Conservation (phyloP, 2,113 vertebrate genomes). For the Ailurus styani region DNA sequence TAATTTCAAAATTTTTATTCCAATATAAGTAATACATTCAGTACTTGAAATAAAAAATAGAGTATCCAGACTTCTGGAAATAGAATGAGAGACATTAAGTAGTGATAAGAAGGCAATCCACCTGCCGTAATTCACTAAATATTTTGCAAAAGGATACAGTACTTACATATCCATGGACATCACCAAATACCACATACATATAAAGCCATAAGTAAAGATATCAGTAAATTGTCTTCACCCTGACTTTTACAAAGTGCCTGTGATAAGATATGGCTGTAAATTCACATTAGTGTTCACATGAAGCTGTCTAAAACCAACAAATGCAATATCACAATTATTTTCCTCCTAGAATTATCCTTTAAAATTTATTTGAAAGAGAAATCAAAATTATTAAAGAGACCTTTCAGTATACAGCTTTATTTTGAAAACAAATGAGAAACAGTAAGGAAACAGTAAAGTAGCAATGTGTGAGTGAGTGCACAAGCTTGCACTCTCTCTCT, state of each 20-base stretch:
- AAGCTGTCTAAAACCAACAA: constrained; percentile 34
- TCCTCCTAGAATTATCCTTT: not conserved
- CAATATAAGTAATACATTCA: constrained; percentile 25
- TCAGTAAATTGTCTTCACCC: constrained; percentile 29
- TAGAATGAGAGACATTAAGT: not conserved
- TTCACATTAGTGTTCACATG: constrained; percentile 33
- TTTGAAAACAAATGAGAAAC: constrained; percentile 64
- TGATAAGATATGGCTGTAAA: constrained; percentile 57
- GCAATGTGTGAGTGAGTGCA: not conserved
- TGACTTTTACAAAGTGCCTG: constrained; percentile 57
- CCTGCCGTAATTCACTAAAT: constrained; percentile 12
- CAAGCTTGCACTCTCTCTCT: not conserved
- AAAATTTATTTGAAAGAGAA: constrained; percentile 61
- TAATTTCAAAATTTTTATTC: not conserved
- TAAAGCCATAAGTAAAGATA: constrained; percentile 41
- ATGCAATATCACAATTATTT: constrained; percentile 14
- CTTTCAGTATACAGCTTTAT: constrained; percentile 42
- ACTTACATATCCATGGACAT: constrained; percentile 53
- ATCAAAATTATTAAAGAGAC: constrained; percentile 59
- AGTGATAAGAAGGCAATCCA: constrained; percentile 37
- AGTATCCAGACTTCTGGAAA: not conserved
- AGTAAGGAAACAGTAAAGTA: constrained; percentile 39
- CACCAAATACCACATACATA: constrained; percentile 61
- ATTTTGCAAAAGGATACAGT: constrained; percentile 57
- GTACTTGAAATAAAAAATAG: not conserved